Conservation (phyloP, 1,140 invertebrate genomes). For the Anoplophora glabripennis region DNA sequence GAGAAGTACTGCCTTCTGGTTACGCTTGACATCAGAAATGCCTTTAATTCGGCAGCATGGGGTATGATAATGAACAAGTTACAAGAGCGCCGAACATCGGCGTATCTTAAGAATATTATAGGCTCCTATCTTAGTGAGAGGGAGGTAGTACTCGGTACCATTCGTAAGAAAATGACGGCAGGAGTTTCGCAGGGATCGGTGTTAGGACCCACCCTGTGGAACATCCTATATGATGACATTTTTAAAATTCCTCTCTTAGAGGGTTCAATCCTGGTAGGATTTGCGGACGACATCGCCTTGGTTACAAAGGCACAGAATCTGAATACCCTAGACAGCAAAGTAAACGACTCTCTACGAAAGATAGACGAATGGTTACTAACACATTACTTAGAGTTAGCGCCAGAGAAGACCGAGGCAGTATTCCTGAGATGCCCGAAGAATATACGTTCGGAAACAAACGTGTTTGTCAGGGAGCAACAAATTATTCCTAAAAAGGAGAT, state of each 20-base stretch:
- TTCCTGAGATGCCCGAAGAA: conserved; percentile 9
- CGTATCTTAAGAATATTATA: too few species aligned
- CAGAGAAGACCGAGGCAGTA: conserved; percentile 23
- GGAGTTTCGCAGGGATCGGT: conserved; percentile 40
- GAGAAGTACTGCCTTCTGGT: conserved; percentile 3
- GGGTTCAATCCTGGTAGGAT: conserved; percentile 23
- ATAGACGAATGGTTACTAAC: conserved; percentile 51
- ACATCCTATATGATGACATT: conserved; percentile 39
- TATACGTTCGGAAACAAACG: neutral
- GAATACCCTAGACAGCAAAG: neutral
- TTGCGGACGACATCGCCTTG: conserved; percentile 38
- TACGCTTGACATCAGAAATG: conserved; percentile 19
- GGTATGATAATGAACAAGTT: conserved; percentile 5
- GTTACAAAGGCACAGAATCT: conserved; percentile 24
- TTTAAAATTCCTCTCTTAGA: conserved; percentile 40
- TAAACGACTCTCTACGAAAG: conserved; percentile 40
- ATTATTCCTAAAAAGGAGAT: conserved; percentile 15
- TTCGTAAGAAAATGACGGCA: conserved; percentile 10
- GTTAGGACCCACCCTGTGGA: conserved; percentile 43
- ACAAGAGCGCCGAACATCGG: neutral
- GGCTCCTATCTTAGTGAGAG: too few species aligned
- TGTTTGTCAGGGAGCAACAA: neutral
- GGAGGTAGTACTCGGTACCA: neutral
- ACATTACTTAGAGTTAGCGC: conserved; percentile 16
- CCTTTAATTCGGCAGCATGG: conserved; percentile 21